A percentile compares a stretch with the other conserved stretches of the same genome.
phyloP scores from a whole-genome alignment of 2,113 vertebrate genomes.

The Pipra filicauda region DNA sequence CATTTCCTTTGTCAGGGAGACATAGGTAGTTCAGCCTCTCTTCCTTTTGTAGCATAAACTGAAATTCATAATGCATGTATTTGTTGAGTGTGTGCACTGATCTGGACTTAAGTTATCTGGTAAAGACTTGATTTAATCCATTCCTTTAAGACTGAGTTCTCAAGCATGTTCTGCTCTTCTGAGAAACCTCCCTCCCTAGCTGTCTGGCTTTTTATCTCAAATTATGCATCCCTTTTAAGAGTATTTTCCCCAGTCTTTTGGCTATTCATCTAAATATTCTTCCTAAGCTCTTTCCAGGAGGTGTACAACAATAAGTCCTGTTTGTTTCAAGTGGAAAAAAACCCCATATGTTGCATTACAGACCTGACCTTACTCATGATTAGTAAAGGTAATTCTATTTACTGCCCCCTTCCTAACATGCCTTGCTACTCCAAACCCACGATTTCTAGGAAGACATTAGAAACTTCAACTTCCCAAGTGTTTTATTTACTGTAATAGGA shows the following conservation, averaged over 20 bases:
- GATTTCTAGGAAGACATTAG: not conserved
- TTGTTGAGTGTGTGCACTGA: not conserved
- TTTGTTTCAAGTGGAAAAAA: constrained; percentile 40
- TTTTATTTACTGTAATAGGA: not conserved
- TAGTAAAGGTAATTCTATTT: constrained; percentile 41
- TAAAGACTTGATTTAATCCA: not conserved
- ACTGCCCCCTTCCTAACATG: not conserved
- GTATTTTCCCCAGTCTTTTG: not conserved
- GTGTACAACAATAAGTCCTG: constrained; percentile 8
- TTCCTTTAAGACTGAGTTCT: not conserved
- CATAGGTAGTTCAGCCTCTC: not conserved
- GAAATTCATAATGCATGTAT: not conserved
- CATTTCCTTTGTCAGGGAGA: not conserved
- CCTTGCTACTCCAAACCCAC: not conserved
- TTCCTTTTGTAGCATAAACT: not conserved
- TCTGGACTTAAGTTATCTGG: not conserved
- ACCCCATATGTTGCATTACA: not conserved
- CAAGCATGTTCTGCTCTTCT: not conserved
- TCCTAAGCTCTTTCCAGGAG: constrained; percentile 48
- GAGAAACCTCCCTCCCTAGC: not conserved
- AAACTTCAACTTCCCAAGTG: not conserved
- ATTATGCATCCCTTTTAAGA: not conserved
- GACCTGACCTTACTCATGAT: constrained; percentile 26
- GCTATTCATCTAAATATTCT: constrained; percentile 10
- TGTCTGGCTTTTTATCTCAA: not conserved